Evolutionary conservation across 2,113 vertebrate genomes (phyloP).

Genomic region (Centrocercus urophasianus): DNA sequence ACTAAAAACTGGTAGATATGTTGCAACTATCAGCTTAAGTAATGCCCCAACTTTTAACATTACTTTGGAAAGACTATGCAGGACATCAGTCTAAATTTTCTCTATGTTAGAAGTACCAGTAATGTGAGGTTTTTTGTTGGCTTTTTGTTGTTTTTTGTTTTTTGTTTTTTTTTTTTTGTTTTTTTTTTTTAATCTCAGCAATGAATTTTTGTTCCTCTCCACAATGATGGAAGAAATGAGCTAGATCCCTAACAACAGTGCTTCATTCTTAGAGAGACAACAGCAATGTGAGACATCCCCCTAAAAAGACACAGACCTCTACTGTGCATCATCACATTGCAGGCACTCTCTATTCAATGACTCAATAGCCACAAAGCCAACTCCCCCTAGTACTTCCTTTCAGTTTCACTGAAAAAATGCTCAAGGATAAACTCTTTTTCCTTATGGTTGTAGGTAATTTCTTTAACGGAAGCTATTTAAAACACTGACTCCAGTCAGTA

Average conservation of each 20-base stretch:
- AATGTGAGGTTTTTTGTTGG: not conserved
- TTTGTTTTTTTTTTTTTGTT: too few relatives aligned
- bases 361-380: not conserved
- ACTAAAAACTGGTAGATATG: not conserved
- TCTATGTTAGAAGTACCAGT: not conserved
- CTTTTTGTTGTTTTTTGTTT: too few relatives aligned
- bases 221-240: not conserved
- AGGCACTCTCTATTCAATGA: not conserved
- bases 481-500: not conserved
- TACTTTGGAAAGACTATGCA: not conserved
- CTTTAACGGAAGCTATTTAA: not conserved
- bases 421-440: not conserved
- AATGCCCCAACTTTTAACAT: not conserved
- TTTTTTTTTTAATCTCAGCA: not conserved
- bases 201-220: not conserved
- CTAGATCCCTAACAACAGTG: not conserved
- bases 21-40: not conserved
- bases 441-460: not conserved
- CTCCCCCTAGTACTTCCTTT: not conserved
- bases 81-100: not conserved
- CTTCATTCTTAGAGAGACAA: not conserved
- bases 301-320: not conserved
- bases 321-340: not conserved
- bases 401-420: not conserved
- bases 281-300: not conserved